Percentiles rank a stretch among this genome's conserved stretches.
Conservation (phyloP, 2,113 vertebrate genomes). For the Siniperca chuatsi region DNA sequence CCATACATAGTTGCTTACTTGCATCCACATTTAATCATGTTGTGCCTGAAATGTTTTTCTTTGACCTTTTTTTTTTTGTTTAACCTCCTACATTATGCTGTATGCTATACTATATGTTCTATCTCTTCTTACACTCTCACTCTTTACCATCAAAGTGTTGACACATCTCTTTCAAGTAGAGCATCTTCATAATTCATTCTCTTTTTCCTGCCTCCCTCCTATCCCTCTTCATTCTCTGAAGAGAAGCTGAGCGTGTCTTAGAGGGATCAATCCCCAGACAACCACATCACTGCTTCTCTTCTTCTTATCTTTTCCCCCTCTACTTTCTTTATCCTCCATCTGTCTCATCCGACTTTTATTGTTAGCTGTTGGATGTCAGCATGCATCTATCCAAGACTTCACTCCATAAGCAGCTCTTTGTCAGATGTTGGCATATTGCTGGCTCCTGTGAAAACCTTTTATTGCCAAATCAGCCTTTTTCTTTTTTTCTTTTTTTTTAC, state of each 20-base stretch:
- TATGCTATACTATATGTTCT: conserved; percentile 36
- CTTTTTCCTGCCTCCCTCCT: conserved; percentile 66
- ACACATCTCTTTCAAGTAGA: conserved; percentile 78
- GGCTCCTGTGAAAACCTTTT: not conserved
- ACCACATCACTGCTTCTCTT: conserved; percentile 43
- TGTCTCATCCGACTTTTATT: conserved; percentile 60
- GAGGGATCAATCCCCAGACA: conserved; percentile 75
- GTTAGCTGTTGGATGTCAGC: conserved; percentile 48
- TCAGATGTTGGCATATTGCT: conserved; percentile 3
- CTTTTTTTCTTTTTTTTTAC: conserved; percentile 19
- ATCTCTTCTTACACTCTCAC: conserved; percentile 29
- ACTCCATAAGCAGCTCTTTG: conserved; percentile 43
- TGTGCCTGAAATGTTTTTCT: conserved; percentile 28
- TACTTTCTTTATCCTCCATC: conserved; percentile 39
- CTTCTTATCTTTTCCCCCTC: conserved; percentile 48
- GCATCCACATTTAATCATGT: not conserved
- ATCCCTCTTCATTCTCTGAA: conserved; percentile 64
- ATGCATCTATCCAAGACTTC: conserved; percentile 30
- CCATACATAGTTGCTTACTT: not conserved
- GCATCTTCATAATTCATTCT: conserved; percentile 80
- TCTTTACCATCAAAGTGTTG: conserved; percentile 77
- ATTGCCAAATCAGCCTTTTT: conserved; percentile 34
- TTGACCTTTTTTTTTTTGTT: conserved; percentile 37
- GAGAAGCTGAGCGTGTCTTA: conserved; percentile 67
- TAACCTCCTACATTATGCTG: conserved; percentile 56